These are phyloP conservation scores for Porites divaricata DNA, from an alignment of 92 coral and sea anemone species.

Conservation along the genomic window DNA sequence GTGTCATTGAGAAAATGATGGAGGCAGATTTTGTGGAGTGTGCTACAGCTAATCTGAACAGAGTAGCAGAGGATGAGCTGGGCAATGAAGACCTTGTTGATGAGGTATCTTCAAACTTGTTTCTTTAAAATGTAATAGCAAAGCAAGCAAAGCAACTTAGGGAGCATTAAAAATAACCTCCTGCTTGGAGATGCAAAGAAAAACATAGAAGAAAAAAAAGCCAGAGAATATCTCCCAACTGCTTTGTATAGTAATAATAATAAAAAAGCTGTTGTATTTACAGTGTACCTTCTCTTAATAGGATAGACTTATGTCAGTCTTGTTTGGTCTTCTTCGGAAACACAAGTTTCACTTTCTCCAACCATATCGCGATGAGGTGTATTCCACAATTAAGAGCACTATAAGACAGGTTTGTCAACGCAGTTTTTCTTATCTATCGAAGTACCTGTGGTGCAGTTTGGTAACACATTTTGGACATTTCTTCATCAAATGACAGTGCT, in stretches of 20 bases:
- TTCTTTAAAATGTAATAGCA: not conserved
- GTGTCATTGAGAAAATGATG: slow-evolving; percentile 98
- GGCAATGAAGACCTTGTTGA: slow-evolving; percentile 86
- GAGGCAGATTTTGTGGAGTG: slow-evolving; percentile 97
- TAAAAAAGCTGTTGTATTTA: not conserved
- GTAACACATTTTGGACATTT: too few relatives aligned
- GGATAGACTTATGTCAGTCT: slow-evolving; percentile 96
- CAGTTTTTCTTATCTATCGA: too few relatives aligned
- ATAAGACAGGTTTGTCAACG: slow-evolving; percentile 77
- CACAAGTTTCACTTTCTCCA: slow-evolving; percentile 96
- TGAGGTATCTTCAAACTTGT: slow-evolving; percentile 61
- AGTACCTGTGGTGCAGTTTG: too few relatives aligned
- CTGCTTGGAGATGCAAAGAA: too few relatives aligned
- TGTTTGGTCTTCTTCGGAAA: slow-evolving; percentile 96
- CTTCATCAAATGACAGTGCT: too few relatives aligned
- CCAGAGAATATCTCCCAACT: not conserved
- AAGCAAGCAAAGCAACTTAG: too few relatives aligned
- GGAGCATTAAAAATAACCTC: too few relatives aligned
- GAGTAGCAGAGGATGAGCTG: slow-evolving; percentile 68
- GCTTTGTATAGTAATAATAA: not conserved
- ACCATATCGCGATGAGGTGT: slow-evolving; percentile 93
- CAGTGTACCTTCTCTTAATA: slow-evolving; percentile 17
- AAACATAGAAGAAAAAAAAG: too few relatives aligned
- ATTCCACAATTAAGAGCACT: slow-evolving; percentile 81
- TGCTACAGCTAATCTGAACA: slow-evolving; percentile 89